Conservation (phyloP, 2,113 vertebrate species). For the Xyrauchen texanus region DNA sequence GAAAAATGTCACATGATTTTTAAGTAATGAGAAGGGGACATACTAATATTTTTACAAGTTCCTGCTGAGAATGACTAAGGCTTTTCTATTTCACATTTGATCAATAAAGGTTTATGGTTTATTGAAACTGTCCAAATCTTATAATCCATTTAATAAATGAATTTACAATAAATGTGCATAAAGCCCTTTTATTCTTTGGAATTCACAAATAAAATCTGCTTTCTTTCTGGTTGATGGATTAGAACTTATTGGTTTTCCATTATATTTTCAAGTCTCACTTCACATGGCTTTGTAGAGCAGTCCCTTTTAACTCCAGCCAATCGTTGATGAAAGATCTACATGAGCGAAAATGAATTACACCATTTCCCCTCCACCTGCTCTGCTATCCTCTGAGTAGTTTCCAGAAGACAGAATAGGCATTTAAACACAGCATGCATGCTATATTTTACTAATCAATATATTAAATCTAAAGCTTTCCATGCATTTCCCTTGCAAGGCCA, state of each 20-base stretch:
- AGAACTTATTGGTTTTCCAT: not conserved
- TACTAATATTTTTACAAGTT: constrained; percentile 8
- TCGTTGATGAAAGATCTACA: not conserved
- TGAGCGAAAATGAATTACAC: not conserved
- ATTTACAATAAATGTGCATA: constrained; percentile 4
- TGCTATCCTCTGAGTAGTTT: not conserved
- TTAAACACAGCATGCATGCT: constrained; percentile 21
- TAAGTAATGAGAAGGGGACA: constrained; percentile 5
- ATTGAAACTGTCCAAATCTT: constrained; percentile 2
- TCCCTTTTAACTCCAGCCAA: not conserved
- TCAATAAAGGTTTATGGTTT: constrained; percentile 14
- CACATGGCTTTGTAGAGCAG: not conserved
- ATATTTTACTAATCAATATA: constrained; percentile 31
- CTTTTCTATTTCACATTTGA: not conserved
- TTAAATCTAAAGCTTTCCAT: constrained; percentile 36
- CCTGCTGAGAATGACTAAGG: not conserved
- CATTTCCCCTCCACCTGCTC: not conserved
- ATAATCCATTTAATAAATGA: constrained; percentile 11
- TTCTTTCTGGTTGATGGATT: not conserved
- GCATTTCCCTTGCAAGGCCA: constrained; percentile 50
- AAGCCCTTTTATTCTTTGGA: constrained; percentile 6
- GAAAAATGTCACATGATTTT: not conserved
- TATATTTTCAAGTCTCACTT: not conserved
- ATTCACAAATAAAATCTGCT: constrained; percentile 8
- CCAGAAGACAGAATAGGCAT: constrained; percentile 5